phyloP scores from a whole-genome alignment of 1,140 invertebrate genomes.

The Philopotamus ludificatus region DNA sequence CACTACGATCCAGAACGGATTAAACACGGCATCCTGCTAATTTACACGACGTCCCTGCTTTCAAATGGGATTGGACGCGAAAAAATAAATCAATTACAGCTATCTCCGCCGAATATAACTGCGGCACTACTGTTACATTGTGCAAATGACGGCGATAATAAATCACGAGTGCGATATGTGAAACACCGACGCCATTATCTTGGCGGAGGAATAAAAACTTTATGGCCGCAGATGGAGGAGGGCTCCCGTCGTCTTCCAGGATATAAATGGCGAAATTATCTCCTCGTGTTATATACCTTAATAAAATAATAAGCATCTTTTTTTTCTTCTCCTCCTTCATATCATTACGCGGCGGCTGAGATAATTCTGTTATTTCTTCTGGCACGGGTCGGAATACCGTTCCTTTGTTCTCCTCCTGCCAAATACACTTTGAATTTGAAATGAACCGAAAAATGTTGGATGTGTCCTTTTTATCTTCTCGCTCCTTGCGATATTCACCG shows the following conservation, averaged over 20 bases:
- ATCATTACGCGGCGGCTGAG: conserved; percentile 34
- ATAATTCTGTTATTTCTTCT: conserved; percentile 40
- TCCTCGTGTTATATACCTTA: conserved; percentile 41
- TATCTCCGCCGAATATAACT: conserved; percentile 2
- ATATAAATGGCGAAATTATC: conserved; percentile 42
- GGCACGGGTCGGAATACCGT: conserved; percentile 13
- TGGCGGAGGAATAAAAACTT: conserved; percentile 33
- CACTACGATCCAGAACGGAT: neutral
- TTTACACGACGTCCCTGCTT: neutral
- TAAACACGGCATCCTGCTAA: neutral
- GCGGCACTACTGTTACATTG: neutral
- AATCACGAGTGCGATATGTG: conserved; percentile 29
- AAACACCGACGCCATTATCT: conserved; percentile 39
- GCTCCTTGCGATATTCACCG: too few species aligned
- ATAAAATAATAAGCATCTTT: conserved; percentile 43
- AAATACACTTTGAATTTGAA: conserved; percentile 41
- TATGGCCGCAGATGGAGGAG: conserved; percentile 19
- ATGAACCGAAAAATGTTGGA: conserved; percentile 40
- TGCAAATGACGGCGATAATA: conserved; percentile 17
- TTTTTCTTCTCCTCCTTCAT: conserved; percentile 28
- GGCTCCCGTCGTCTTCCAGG: conserved; percentile 26
- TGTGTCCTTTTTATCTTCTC: conserved; percentile 24
- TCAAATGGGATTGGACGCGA: too few species aligned
- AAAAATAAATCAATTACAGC: neutral
- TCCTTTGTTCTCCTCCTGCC: conserved; percentile 38